Evolutionary conservation across 2,113 vertebrate genomes (phyloP), one percentile per base, ranked within the genome.

Genomic region (Tor tambroides): DNA sequence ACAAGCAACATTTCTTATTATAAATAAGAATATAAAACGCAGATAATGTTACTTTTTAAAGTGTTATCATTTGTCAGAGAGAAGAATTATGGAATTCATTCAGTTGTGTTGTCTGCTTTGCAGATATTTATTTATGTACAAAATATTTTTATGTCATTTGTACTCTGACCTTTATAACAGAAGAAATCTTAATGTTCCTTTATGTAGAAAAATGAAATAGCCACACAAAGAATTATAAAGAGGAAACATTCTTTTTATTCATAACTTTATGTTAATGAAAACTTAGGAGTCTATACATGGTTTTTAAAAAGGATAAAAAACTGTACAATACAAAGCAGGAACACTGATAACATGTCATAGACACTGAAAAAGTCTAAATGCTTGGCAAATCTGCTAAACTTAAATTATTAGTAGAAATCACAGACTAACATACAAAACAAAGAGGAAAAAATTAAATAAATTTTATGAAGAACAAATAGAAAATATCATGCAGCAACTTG

Each of bases 261-360:
- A 96, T 96, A 96, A 91, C 92, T 92, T 95, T 94, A 95, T 95
- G 93, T 91, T 71, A 89, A 89, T 91, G 91, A 91, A 91, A 93
- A 91, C 87, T 89, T 89, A 92, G 93, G 94, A 91, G 71, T 89
- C 92, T 94, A 91, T 92, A 96, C 89, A 88, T 93, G 90, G 5
- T 88, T 87, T 95, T 94, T 96, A 97, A 93, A 96, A 95, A 96
- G 92, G 76, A 94, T 92, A 46, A 94, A 94, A 97, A 95, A 96
- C 96, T 90, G 90, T 94, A 92, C 92, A 93, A 88, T 93, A 93
- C 49, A 92, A 93, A 93, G 92, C 43, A 54, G 89, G 86, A 88
- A 85, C 84, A 85, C 46, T 26, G 41, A 76, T 49, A 86, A 86
- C 21, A 80, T 81, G 35, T 85, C 85, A 76, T 59, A 83, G 63